Percentiles rank a stretch among this genome's conserved stretches.
These are phyloP conservation scores for Lamellibrachia columna DNA, from an alignment of 2,888 invertebrate species.

Conservation along the genomic window DNA sequence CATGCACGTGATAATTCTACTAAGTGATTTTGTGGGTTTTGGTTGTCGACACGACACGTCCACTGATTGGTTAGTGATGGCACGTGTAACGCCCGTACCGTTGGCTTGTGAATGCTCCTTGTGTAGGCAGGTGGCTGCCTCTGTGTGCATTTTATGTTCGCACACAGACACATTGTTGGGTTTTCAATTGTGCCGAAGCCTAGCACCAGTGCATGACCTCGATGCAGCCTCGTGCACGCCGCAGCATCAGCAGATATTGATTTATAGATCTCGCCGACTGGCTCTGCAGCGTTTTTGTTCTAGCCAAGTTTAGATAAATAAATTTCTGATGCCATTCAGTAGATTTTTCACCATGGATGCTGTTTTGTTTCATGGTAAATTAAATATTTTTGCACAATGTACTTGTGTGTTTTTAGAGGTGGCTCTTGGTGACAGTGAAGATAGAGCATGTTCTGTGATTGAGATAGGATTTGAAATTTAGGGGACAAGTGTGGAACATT, in stretches of 20 bases:
- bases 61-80: neutral
- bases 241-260: neutral
- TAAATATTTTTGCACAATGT: neutral
- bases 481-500: neutral
- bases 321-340: neutral
- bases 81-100: neutral
- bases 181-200: slow-evolving; percentile 4
- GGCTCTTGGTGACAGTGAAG: neutral
- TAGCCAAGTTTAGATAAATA: slow-evolving; percentile 9
- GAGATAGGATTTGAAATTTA: neutral
- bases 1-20: neutral
- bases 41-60: neutral
- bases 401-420: neutral
- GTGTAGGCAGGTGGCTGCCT: neutral
- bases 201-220: slow-evolving; percentile 11
- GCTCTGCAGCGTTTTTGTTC: neutral
- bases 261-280: neutral
- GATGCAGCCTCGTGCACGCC: neutral
- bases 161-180: neutral
- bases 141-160: neutral
- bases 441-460: neutral
- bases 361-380: neutral
- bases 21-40: slow-evolving; percentile 19
- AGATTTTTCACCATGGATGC: neutral
- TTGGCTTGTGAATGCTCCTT: neutral